Base-by-base conservation (phyloP, 1,140 invertebrate genomes). In the Lepidurus arcticus region DNA sequence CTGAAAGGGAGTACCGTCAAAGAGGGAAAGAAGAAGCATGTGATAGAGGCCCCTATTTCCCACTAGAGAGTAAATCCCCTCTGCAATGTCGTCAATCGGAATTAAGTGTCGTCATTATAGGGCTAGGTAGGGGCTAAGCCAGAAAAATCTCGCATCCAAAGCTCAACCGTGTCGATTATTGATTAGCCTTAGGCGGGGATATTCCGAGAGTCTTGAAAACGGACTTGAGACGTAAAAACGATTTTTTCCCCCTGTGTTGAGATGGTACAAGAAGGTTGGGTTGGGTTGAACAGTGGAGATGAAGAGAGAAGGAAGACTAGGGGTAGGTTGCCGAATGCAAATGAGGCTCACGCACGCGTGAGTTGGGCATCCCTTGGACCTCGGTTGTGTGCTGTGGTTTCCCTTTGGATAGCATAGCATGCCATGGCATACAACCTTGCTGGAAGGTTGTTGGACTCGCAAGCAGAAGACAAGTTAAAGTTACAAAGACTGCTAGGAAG, bases 341-440 rank as follows among this genome's bases (percentile, higher is more conserved):
- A 65, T 65, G 16, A 65, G 34, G 53, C 53, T 65, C 53, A 65
- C 53, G 53, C 53, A 65, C 53, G 53, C 53, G 53, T 65, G 13
- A 65, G 53, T 65, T 65, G 53, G 53, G 53, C 53, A 65, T 65
- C 53, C 53, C 53, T 65, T 65, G 53, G 53, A 7, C 53, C 53
- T 65, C 53, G 16, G 16, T 10, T 13, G 9, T 65, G 53, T 65
- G 53, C 16, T 21, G 53, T 65, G 53, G 53, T 65, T 65, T 65
- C 53, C 53, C 53, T 65, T 65, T 65, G 53, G 53, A 65, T 21
- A 65, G 16, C 53, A n/a, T 16, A 65, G 53, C 53, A 16, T 65
- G 53, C 53, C 53, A 65, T 1, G 16, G n/a, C 53, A 65, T 65
- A 65, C 53, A 65, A 65, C 53, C 53, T 65, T 65, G 53, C 53